Evolutionary conservation across 2,888 invertebrate species (phyloP).

Genomic region (Melikaiella ostensackeni): DNA sequence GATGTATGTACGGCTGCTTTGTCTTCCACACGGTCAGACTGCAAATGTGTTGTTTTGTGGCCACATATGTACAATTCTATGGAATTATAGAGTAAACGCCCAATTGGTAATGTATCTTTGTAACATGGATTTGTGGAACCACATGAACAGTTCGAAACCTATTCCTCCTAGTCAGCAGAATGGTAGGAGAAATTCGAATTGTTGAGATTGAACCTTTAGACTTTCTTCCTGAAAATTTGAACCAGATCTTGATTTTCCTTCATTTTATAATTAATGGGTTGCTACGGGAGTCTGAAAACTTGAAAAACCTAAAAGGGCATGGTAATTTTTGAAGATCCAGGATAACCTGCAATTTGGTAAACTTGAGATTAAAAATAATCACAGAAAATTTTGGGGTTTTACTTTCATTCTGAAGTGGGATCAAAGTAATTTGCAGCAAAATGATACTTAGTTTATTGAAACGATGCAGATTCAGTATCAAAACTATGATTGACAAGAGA

Average conservation of each 20-base stretch:
- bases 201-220: neutral
- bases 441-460: too few species aligned
- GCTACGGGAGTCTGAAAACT: too few species aligned
- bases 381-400: too few species aligned
- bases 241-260: neutral
- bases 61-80: conserved; percentile 32
- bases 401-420: too few species aligned
- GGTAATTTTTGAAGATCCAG: too few species aligned
- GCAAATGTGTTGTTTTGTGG: conserved; percentile 31
- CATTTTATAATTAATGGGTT: too few species aligned
- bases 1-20: conserved; percentile 2
- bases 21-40: conserved; percentile 3
- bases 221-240: neutral
- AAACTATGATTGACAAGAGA: too few species aligned
- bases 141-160: neutral
- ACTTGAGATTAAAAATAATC: too few species aligned
- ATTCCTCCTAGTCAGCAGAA: neutral
- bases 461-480: too few species aligned
- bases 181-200: neutral
- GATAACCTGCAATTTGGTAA: too few species aligned
- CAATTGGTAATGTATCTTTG: conserved; percentile 21
- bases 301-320: too few species aligned
- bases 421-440: too few species aligned
- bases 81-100: conserved; percentile 9
- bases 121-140: conserved; percentile 24